Percentiles rank a stretch among this genome's conserved stretches.
Evolutionary conservation across 2,888 invertebrate species (phyloP).

Genomic region (Noctuana brunneofusca): DNA sequence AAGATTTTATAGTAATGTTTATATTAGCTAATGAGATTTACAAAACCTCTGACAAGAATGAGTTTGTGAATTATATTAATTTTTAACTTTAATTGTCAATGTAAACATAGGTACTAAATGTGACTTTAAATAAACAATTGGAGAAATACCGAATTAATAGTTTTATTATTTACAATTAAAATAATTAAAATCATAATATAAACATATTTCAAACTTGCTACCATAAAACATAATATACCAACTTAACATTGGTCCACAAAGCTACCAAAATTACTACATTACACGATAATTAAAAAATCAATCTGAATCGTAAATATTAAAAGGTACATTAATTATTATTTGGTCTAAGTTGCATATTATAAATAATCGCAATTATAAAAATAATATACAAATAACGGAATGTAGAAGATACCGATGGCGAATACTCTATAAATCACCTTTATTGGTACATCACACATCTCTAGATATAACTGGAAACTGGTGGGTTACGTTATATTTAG

Average conservation of each 20-base stretch:
- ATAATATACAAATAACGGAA: slow-evolving; percentile 81
- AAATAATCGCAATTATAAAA: slow-evolving; percentile 77
- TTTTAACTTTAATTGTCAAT: slow-evolving; percentile 18
- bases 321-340: slow-evolving; percentile 83
- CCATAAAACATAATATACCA: slow-evolving; percentile 73
- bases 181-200: slow-evolving; percentile 70
- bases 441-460: slow-evolving; percentile 74
- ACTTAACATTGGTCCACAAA: slow-evolving; percentile 79
- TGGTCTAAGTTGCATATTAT: slow-evolving; percentile 82
- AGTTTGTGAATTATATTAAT: slow-evolving; percentile 31
- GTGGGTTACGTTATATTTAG: slow-evolving; percentile 77
- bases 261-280: slow-evolving; percentile 76
- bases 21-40: slow-evolving; percentile 32
- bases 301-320: slow-evolving; percentile 72
- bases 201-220: slow-evolving; percentile 74
- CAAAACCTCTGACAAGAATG: slow-evolving; percentile 33
- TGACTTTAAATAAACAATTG: slow-evolving; percentile 52
- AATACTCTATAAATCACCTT: slow-evolving; percentile 63
- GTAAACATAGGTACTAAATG: slow-evolving; percentile 33
- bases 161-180: slow-evolving; percentile 80
- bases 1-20: slow-evolving; percentile 26
- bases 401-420: slow-evolving; percentile 77
- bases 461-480: slow-evolving; percentile 81
- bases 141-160: slow-evolving; percentile 67
- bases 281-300: slow-evolving; percentile 66